Evolutionary conservation across 2,113 vertebrate species (phyloP).

Genomic region (Neogale vison): DNA sequence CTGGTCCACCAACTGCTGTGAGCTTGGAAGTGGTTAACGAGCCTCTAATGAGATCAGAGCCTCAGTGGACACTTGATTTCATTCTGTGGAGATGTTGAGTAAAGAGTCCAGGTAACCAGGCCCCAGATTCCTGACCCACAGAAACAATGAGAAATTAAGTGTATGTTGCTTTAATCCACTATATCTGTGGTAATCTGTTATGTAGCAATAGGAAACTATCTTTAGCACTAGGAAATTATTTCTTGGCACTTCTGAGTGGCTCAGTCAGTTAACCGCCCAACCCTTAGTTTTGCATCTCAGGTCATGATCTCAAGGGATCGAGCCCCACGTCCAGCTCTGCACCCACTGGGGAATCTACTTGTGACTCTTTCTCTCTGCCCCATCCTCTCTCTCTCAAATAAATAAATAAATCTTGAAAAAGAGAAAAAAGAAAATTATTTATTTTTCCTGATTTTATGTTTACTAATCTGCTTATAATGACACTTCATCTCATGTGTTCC

Average conservation of each 20-base stretch:
- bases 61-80: not conserved
- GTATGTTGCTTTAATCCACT: not conserved
- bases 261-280: not conserved
- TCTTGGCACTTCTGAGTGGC: not conserved
- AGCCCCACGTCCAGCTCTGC: no score
- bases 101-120: not conserved
- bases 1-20: not conserved
- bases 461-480: not conserved
- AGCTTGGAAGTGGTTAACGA: not conserved
- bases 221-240: not conserved
- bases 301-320: not conserved
- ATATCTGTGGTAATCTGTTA: not conserved
- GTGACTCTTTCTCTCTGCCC: not conserved
- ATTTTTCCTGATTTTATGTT: not conserved
- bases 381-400: not conserved
- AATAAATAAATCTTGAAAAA: not conserved
- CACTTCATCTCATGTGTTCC: not conserved
- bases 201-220: not conserved
- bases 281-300: not conserved
- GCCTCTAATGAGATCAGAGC: not conserved
- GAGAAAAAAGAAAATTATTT: not conserved
- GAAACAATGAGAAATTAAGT: not conserved
- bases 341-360: not conserved
- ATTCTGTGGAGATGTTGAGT: not conserved
- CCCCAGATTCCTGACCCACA: not conserved